Evolutionary conservation across 2,888 invertebrate species (phyloP), one percentile per base, ranked within the genome.

Genomic region (Oscheius sp.): DNA sequence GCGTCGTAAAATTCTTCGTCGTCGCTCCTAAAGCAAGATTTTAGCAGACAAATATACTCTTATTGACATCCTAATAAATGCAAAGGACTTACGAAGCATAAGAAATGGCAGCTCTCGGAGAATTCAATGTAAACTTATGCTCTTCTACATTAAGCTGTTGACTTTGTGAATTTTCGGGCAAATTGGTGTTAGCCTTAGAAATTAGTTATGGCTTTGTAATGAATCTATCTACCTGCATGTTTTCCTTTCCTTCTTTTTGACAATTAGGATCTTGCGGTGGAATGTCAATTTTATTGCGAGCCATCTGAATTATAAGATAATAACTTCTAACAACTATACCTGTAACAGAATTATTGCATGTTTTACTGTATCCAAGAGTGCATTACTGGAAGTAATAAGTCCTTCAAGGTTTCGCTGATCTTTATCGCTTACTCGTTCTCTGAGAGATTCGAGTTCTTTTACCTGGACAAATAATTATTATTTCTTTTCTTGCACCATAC

Each of bases 341-440:
- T 75, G 72, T 5, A 78, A 70, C 39, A 75, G 91, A 78, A 97
- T 95, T 89, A 97, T 97, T 85, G 96, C 93, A 90, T 97, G 96
- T 90, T 97, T 97, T 80, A 97, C 93, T 84, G 95, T 93, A 89
- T 97, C 96, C 88, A 97, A 91, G 92, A 96, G 93, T 74, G 73
- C 71, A 91, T 70, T 72, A 53, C 71, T 73, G 8, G 76, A 71
- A 8, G 69, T 70, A 20, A 81, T 70, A 34, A 79, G 37, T 10
- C 65, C 70, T 46, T 77, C 76, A 23, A 80, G 42, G 0, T 64
- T 74, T 42, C 70, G 71, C 15, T 67, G 52, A 31, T 73, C 66
- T 17, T 58, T 63, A 25, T 64, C 68, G 31, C 27, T 46, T 10
- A 39, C 63, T 31, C 69, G 72, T 37, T 75, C 76, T 17, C 72